A percentile compares a stretch with the other conserved stretches of the same genome.
Conservation (phyloP, 2,797 vertebrate species). For the Coluber constrictor region DNA sequence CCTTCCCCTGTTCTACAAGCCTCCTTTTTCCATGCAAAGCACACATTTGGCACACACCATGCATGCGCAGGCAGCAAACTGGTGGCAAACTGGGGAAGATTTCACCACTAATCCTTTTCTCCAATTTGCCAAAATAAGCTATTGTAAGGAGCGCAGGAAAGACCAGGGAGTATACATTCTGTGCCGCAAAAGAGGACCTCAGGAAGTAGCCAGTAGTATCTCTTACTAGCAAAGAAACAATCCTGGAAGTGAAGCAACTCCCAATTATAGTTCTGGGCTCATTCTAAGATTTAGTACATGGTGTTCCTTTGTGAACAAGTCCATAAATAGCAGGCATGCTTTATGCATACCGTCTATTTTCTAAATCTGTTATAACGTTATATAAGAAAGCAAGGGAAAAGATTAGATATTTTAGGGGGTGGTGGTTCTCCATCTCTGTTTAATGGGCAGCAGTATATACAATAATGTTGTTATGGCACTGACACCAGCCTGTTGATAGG, state of each 20-base stretch:
- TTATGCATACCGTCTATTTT: neutral
- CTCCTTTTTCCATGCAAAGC: too few species aligned
- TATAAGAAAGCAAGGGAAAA: neutral
- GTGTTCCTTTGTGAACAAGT: neutral
- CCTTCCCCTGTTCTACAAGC: too few species aligned
- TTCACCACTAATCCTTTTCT: neutral
- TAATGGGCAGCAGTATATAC: neutral
- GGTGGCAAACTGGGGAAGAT: too few species aligned
- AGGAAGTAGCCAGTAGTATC: neutral
- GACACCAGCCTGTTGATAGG: neutral
- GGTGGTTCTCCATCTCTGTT: neutral
- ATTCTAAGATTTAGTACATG: neutral
- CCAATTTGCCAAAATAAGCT: neutral
- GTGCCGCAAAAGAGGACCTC: neutral
- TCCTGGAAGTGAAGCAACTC: neutral
- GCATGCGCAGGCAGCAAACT: too few species aligned
- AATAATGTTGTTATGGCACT: neutral
- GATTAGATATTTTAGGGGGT: neutral
- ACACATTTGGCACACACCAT: too few species aligned
- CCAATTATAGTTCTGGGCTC: neutral
- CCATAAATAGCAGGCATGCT: neutral
- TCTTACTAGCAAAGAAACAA: neutral
- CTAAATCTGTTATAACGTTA: neutral
- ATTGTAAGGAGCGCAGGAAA: neutral
- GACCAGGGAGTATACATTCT: neutral